phyloP scores from a whole-genome alignment of 2,888 invertebrate genomes.

The Machimus atricapillus region DNA sequence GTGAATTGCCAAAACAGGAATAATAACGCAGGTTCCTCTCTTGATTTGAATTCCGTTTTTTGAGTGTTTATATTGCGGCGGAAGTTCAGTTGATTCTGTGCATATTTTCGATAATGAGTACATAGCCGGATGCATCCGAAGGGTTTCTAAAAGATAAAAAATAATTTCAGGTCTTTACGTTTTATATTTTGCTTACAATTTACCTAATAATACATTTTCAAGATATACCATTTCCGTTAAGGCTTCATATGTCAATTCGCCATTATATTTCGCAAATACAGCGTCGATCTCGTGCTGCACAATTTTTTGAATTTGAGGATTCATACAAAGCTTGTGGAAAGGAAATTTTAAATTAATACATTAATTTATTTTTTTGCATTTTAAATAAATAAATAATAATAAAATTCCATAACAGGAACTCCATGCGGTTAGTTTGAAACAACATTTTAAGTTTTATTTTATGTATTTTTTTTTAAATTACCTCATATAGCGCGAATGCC shows the following conservation, averaged over 20 bases:
- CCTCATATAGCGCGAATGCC: not conserved
- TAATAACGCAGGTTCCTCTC: not conserved
- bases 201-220: slow-evolving; percentile 63
- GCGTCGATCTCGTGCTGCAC: slow-evolving; percentile 61
- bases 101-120: not conserved
- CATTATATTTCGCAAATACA: slow-evolving; percentile 52
- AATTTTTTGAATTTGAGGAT: slow-evolving; percentile 62
- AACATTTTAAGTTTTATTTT: not conserved
- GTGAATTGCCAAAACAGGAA: not conserved
- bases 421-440: not conserved
- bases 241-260: slow-evolving; percentile 62
- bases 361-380: not conserved
- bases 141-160: not conserved
- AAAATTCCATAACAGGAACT: not conserved
- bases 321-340: slow-evolving; percentile 36
- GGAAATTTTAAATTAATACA: not conserved
- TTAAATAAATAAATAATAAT: not conserved
- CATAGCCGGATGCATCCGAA: not conserved
- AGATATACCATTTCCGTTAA: slow-evolving; percentile 64
- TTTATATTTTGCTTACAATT: not conserved
- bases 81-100: not conserved
- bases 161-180: not conserved
- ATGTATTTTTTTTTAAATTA: not conserved
- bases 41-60: not conserved
- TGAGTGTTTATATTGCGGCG: not conserved